A percentile compares a stretch with the other conserved stretches of the same genome.
Evolutionary conservation across 2,113 vertebrate genomes (phyloP).

Genomic region (Paradoxurus hermaphroditus): DNA sequence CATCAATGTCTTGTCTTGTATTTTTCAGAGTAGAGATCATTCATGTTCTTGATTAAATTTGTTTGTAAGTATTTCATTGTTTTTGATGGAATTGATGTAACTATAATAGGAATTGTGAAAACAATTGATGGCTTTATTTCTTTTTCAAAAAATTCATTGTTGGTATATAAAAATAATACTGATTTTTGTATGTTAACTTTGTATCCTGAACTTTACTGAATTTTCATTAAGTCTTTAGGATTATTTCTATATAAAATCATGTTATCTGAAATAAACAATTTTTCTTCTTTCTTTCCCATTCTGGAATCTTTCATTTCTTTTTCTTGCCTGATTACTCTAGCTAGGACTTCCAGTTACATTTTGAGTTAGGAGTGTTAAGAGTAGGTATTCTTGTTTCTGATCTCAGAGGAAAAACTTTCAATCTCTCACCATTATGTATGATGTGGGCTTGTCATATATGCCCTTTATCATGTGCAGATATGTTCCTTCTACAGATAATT

Average conservation of each 20-base stretch:
- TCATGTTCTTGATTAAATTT: not conserved
- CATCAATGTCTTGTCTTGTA: not conserved
- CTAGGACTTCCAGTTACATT: not conserved
- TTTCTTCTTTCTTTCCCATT: not conserved
- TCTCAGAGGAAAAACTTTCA: not conserved
- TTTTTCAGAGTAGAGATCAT: not conserved
- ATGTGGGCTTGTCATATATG: not conserved
- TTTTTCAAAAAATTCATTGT: not conserved
- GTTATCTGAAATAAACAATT: not conserved
- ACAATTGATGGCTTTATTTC: not conserved
- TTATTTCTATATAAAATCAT: not conserved
- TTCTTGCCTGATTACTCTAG: not conserved
- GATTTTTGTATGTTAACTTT: not conserved
- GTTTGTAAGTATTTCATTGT: not conserved
- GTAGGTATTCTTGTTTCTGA: not conserved
- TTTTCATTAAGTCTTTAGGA: not conserved
- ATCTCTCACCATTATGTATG: not conserved
- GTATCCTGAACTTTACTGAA: not conserved
- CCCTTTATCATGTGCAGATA: not conserved
- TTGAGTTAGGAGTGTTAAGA: not conserved
- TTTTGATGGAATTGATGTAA: not conserved
- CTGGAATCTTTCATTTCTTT: not conserved
- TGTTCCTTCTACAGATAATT: not conserved
- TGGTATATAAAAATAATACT: not conserved
- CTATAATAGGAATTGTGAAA: not conserved